A percentile compares a stretch with the other conserved stretches of the same genome.
These are phyloP conservation scores for Craniophora ligustri DNA, from an alignment of 2,888 invertebrate genomes.

Conservation along the genomic window DNA sequence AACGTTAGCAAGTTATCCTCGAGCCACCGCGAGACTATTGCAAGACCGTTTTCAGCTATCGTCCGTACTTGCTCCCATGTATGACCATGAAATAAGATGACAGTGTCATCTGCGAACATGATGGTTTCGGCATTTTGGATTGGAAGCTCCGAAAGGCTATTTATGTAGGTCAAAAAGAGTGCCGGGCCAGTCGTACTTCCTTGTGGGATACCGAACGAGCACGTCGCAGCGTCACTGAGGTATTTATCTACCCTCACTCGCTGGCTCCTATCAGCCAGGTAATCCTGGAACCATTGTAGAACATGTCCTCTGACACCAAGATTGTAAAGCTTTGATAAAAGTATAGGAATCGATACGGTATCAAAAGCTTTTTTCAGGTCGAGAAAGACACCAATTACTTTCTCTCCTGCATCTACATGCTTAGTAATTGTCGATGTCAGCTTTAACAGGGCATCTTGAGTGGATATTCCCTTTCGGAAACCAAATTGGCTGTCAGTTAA, in stretches of 20 bases:
- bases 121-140: neutral
- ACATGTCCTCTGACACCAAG: conserved; percentile 1
- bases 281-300: conserved; percentile 1
- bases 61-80: neutral
- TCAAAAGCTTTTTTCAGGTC: neutral
- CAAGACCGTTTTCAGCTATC: neutral
- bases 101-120: neutral
- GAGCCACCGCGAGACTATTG: neutral
- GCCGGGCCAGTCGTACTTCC: neutral
- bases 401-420: neutral
- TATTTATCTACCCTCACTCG: neutral
- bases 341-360: neutral
- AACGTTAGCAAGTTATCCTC: neutral
- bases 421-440: neutral
- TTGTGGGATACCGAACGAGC: neutral
- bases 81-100: neutral
- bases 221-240: neutral
- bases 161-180: conserved; percentile 1
- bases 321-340: neutral
- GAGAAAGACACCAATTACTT: neutral
- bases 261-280: neutral
- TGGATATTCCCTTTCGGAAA: neutral
- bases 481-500: conserved; percentile 1
- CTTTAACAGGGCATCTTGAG: neutral
- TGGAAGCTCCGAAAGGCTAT: neutral